These are phyloP conservation scores for Anaspis maculata DNA, from an alignment of 2,888 invertebrate genomes.

Conservation along the genomic window DNA sequence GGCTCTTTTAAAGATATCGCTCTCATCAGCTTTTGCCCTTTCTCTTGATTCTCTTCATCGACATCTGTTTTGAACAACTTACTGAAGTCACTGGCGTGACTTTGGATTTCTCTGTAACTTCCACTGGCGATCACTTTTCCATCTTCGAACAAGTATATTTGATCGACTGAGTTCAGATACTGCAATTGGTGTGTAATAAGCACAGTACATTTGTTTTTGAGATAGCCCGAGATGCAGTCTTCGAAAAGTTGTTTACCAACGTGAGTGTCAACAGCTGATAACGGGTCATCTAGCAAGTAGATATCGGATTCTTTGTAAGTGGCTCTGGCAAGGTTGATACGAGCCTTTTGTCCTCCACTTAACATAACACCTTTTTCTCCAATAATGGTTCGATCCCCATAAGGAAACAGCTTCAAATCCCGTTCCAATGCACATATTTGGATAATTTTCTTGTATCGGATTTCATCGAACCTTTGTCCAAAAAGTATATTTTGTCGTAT, in stretches of 20 bases:
- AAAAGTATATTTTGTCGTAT: constrained; percentile 88
- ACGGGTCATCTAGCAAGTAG: constrained; percentile 71
- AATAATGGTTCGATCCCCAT: constrained; percentile 71
- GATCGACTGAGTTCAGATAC: constrained; percentile 6
- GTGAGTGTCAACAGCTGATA: constrained; percentile 66
- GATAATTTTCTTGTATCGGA: constrained; percentile 57
- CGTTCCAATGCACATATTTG: constrained; percentile 60
- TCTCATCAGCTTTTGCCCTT: not conserved
- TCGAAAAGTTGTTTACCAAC: constrained; percentile 62
- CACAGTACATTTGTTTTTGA: constrained; percentile 25
- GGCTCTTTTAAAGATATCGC: constrained; percentile 8
- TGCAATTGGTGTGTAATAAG: constrained; percentile 10
- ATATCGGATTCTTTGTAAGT: constrained; percentile 77
- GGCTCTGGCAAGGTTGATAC: constrained; percentile 77
- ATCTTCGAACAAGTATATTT: constrained; percentile 10
- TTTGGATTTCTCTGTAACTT: constrained; percentile 13
- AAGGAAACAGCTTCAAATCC: constrained; percentile 64
- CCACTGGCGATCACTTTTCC: constrained; percentile 12
- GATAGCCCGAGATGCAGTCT: constrained; percentile 52
- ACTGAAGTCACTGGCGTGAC: not conserved
- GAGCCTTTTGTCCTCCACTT: constrained; percentile 75
- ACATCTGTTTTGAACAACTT: constrained; percentile 26
- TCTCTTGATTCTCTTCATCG: constrained; percentile 17
- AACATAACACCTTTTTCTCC: constrained; percentile 65
- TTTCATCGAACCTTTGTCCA: constrained; percentile 62